These are phyloP conservation scores for Neelides sp. DNA, from an alignment of 1,140 invertebrate species.

Conservation along the genomic window DNA sequence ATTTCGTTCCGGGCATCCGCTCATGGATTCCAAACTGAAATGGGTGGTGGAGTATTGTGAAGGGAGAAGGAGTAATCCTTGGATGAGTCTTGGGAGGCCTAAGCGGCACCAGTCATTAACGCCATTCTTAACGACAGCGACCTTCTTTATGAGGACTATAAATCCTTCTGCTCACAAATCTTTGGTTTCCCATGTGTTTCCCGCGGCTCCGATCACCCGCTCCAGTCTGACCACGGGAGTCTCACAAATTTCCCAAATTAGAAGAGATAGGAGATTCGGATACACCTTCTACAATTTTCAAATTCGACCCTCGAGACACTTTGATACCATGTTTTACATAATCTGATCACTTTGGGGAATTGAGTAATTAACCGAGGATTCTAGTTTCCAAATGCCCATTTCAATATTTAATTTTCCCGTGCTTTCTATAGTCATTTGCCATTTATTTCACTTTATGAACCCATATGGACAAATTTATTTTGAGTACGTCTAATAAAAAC, in stretches of 20 bases:
- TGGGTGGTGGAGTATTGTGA: too few species aligned
- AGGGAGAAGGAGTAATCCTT: background rate
- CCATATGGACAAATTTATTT: too few species aligned
- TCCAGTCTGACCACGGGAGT: slow-evolving; percentile 6
- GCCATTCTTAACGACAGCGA: slow-evolving; percentile 28
- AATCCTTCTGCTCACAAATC: slow-evolving; percentile 23
- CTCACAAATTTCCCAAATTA: slow-evolving; percentile 13
- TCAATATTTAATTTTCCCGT: too few species aligned
- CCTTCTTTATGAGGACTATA: slow-evolving; percentile 24
- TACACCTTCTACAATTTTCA: too few species aligned
- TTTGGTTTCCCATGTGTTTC: slow-evolving; percentile 12
- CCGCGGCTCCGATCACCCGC: background rate
- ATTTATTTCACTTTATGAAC: too few species aligned
- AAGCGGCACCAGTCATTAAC: slow-evolving; percentile 28
- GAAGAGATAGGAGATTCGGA: background rate
- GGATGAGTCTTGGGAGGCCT: slow-evolving; percentile 1
- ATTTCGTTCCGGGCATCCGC: too few species aligned
- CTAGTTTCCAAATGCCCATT: background rate
- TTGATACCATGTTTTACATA: background rate
- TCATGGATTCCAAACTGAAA: too few species aligned
- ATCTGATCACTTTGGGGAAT: background rate
- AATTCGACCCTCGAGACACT: too few species aligned
- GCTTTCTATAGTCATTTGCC: too few species aligned
- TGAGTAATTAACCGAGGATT: background rate
- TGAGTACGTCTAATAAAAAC: too few species aligned